Conservation (phyloP, 2,888 invertebrate genomes). For the Cerastoderma edule region DNA sequence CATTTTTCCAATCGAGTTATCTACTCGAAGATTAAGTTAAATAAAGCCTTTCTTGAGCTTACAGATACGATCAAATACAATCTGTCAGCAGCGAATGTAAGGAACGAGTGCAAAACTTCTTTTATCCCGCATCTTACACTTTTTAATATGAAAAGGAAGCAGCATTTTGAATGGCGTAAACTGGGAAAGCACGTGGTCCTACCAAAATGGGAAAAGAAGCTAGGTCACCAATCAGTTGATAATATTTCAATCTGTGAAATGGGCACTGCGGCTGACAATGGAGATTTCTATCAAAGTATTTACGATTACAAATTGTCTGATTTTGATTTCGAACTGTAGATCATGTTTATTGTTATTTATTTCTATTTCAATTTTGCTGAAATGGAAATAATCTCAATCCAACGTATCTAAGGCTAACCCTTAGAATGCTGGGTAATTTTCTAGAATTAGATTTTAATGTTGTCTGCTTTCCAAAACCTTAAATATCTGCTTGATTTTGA, state of each 20-base stretch:
- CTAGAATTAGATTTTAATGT: too few relatives aligned
- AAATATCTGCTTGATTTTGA: too few relatives aligned
- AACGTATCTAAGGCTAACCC: too few relatives aligned
- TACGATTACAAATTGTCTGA: conserved; percentile 8
- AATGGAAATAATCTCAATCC: too few relatives aligned
- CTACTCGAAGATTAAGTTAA: conserved; percentile 79
- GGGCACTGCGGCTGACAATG: conserved; percentile 52
- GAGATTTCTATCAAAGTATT: conserved; percentile 5
- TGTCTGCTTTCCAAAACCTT: too few relatives aligned
- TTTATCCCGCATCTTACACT: conserved; percentile 84
- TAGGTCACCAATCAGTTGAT: conserved; percentile 81
- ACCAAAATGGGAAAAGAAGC: conserved; percentile 69
- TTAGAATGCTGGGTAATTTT: too few relatives aligned
- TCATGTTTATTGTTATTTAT: not conserved
- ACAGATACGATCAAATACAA: conserved; percentile 73
- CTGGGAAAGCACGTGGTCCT: conserved; percentile 77
- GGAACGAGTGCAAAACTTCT: conserved; percentile 81
- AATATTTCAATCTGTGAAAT: conserved; percentile 82
- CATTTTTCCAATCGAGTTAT: conserved; percentile 82
- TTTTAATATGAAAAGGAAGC: conserved; percentile 81
- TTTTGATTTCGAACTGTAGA: conserved; percentile 12
- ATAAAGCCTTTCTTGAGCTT: conserved; percentile 76
- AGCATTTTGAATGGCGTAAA: conserved; percentile 70
- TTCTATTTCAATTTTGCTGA: not conserved
- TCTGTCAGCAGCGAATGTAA: conserved; percentile 76